These are phyloP conservation scores for Astyanax mexicanus DNA, from an alignment of 2,797 vertebrate genomes.

Conservation along the genomic window DNA sequence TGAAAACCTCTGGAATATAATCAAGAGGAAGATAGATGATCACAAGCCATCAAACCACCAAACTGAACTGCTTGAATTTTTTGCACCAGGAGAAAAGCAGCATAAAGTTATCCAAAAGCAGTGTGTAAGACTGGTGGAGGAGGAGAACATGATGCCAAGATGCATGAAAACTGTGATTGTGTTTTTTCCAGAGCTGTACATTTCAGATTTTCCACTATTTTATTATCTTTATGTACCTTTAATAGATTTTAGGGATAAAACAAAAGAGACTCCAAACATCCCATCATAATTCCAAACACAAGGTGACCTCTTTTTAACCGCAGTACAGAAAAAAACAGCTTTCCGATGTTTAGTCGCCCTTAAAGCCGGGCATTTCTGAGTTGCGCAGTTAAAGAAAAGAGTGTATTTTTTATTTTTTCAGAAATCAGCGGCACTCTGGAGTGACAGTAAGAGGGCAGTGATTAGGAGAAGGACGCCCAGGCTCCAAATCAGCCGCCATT, in stretches of 20 bases:
- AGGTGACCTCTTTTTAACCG: conserved; percentile 21
- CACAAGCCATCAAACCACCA: no score
- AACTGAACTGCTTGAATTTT: no score
- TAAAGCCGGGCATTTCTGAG: conserved; percentile 18
- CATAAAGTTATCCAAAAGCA: no score
- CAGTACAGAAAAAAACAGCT: conserved; percentile 6
- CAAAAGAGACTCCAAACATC: conserved; percentile 12
- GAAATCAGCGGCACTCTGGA: conserved; percentile 77
- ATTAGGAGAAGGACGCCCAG: conserved; percentile 81
- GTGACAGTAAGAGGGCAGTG: conserved; percentile 73
- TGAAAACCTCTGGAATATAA: no score
- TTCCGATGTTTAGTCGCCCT: conserved; percentile 32
- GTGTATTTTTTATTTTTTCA: not conserved
- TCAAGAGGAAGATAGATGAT: no score
- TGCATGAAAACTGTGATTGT: no score
- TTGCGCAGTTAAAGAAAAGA: conserved; percentile 4
- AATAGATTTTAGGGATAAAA: conserved; percentile 43
- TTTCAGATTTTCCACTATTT: no score
- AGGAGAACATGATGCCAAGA: no score
- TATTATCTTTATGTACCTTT: no score
- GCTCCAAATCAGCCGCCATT: conserved; percentile 82
- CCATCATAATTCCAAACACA: conserved; percentile 30
- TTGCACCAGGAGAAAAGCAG: no score
- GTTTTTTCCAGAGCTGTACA: no score
- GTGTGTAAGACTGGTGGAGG: no score